phyloP scores from a whole-genome alignment of 2,888 invertebrate species.

The Dryadula phaetusa region DNA sequence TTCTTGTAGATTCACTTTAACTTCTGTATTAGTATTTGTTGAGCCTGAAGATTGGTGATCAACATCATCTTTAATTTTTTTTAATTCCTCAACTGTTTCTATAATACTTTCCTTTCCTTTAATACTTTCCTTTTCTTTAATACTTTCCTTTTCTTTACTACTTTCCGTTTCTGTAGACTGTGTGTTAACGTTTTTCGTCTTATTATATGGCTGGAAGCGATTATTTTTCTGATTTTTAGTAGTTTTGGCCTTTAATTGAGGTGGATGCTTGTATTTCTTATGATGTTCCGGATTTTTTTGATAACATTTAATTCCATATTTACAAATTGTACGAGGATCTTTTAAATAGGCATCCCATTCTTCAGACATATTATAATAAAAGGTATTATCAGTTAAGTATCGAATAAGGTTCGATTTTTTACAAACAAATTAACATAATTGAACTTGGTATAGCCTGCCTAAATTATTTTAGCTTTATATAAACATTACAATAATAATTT shows the following conservation, averaged over 20 bases:
- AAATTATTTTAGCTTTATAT: not conserved
- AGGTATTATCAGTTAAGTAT: not conserved
- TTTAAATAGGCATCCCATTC: constrained; percentile 66
- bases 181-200: constrained; percentile 39
- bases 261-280: constrained; percentile 90
- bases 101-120: constrained; percentile 3
- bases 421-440: constrained; percentile 3
- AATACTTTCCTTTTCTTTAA: constrained; percentile 15
- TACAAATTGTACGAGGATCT: constrained; percentile 86
- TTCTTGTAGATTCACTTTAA: not conserved
- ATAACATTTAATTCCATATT: constrained; percentile 92
- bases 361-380: constrained; percentile 63
- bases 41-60: constrained; percentile 15
- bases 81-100: constrained; percentile 8
- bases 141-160: constrained; percentile 1
- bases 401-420: not conserved
- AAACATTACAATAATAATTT: not conserved
- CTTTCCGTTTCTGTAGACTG: constrained; percentile 1
- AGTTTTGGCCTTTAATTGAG: constrained; percentile 58
- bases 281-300: constrained; percentile 91
- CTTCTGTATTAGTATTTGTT: constrained; percentile 14
- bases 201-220: constrained; percentile 58
- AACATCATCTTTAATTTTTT: constrained; percentile 12
- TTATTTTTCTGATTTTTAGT: constrained; percentile 47
- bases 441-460: not conserved